Evolutionary conservation across 2,113 vertebrate species (phyloP), one percentile per base, ranked within the genome.

Genomic region (Girardinichthys multiradiatus): DNA sequence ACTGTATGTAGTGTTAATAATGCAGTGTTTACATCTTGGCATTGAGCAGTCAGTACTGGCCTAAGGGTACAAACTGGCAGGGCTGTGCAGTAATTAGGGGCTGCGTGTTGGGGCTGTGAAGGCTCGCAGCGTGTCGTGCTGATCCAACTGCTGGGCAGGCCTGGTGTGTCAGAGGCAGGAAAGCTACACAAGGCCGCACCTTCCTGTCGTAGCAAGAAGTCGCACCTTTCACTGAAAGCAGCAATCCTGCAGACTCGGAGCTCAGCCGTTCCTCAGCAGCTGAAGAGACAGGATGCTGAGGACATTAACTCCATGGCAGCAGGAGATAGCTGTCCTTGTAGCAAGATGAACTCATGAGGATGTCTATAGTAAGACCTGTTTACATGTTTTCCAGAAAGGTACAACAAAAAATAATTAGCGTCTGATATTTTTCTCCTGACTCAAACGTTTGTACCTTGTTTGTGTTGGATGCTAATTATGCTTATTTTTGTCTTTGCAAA

Each of bases 11-110:
- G 77, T 83, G 87, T 90, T 91, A 90, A 91, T 91, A 91, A 90
- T 87, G 89, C 85, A 90, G 84, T 89, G 90, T 90, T 90, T 89
- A 90, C 87, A 85, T 87, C 86, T 84, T 71, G 91, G 88, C 82
- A 76, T 66, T 28, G 83, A 86, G 72, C 78, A 87, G 77, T 60
- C 81, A n/a, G 71, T 3, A 12, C 82, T 82, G 86, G 86, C 89
- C 89, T 84, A 63, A 72, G 89, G 90, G 86, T 84, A 77, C 57
- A 57, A 76, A 83, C 77, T 82, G 85, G 74, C 84, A 84, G 83
- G 76, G 80, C 74, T 74, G 77, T 63, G 83, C 83, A 21, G 83
- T 90, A 89, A 92, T 90, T 90, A 92, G 86, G 58, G 75, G 81
- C 64, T 76, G 79, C 59, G 80, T 82, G 86, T 77, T 29, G 72